These are phyloP conservation scores for Drosophila neocordata DNA, from an alignment of 1,140 invertebrate species.

Conservation along the genomic window DNA sequence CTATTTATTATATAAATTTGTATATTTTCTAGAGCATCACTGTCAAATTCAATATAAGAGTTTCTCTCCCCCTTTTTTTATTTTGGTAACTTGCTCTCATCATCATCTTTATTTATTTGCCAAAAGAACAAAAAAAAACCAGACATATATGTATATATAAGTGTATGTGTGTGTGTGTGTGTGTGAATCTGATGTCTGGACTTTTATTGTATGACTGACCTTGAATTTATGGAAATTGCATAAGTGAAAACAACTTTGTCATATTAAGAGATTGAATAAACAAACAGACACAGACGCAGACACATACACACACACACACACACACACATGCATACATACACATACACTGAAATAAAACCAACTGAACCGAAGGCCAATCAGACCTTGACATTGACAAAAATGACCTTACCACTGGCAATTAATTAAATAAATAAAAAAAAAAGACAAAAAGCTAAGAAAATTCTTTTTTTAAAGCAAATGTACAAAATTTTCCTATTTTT, in stretches of 20 bases:
- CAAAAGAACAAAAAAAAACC: conserved; percentile 61
- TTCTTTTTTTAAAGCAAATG: neutral
- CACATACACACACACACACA: neutral
- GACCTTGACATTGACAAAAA: conserved; percentile 62
- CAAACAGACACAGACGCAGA: conserved; percentile 3
- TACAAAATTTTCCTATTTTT: neutral
- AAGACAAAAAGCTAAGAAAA: too few relatives aligned
- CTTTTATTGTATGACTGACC: conserved; percentile 70
- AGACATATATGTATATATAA: conserved; percentile 35
- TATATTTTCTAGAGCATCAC: neutral
- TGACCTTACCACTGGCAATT: conserved; percentile 21
- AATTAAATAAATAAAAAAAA: too few relatives aligned
- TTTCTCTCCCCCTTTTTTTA: neutral
- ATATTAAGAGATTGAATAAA: conserved; percentile 60
- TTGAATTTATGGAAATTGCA: conserved; percentile 80
- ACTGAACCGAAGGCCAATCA: conserved; percentile 16
- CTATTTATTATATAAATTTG: neutral
- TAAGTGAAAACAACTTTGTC: conserved; percentile 76
- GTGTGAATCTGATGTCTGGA: conserved; percentile 62
- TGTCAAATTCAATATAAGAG: conserved; percentile 2
- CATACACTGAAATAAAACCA: conserved; percentile 22
- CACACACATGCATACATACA: conserved; percentile 1
- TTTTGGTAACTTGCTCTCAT: conserved; percentile 17
- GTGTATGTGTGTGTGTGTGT: conserved; percentile 1
- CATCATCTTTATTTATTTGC: conserved; percentile 32